phyloP scores from a whole-genome alignment of 2,797 vertebrate genomes.

The Sebastes matsubarae region DNA sequence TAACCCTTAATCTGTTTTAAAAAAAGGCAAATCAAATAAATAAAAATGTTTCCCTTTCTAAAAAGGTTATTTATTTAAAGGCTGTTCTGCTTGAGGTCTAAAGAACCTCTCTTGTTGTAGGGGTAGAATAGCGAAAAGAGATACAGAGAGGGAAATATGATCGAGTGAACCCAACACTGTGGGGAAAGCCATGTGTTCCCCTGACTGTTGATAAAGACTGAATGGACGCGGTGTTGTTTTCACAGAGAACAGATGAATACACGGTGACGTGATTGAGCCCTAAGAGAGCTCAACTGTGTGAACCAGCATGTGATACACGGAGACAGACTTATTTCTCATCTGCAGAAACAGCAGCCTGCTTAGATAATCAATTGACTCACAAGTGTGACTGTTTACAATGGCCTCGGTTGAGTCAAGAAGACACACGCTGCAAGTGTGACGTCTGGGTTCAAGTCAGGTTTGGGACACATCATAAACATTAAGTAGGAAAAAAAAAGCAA shows the following conservation, averaged over 20 bases:
- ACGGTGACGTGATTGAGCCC: conserved; percentile 37
- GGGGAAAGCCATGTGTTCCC: conserved; percentile 56
- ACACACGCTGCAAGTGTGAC: neutral
- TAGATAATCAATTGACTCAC: neutral
- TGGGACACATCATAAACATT: neutral
- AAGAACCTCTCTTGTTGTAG: neutral
- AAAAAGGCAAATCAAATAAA: conserved; percentile 7
- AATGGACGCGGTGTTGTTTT: conserved; percentile 65
- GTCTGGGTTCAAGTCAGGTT: neutral
- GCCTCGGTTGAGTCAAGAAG: neutral
- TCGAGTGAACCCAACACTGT: neutral
- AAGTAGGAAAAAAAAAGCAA: neutral
- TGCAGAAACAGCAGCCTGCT: conserved; percentile 5
- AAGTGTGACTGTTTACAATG: neutral
- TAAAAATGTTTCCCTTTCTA: neutral
- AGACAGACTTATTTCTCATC: conserved; percentile 40
- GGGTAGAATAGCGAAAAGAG: neutral
- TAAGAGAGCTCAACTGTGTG: conserved; percentile 29
- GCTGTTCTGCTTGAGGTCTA: neutral
- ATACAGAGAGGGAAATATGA: conserved; percentile 36
- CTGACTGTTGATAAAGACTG: conserved; percentile 59
- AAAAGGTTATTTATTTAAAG: neutral
- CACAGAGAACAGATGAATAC: conserved; percentile 38
- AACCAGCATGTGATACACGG: conserved; percentile 53
- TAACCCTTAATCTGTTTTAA: neutral